A percentile compares a stretch with the other conserved stretches of the same genome.
Conservation (phyloP, 2,113 vertebrate genomes). For the Desmodus rotundus region DNA sequence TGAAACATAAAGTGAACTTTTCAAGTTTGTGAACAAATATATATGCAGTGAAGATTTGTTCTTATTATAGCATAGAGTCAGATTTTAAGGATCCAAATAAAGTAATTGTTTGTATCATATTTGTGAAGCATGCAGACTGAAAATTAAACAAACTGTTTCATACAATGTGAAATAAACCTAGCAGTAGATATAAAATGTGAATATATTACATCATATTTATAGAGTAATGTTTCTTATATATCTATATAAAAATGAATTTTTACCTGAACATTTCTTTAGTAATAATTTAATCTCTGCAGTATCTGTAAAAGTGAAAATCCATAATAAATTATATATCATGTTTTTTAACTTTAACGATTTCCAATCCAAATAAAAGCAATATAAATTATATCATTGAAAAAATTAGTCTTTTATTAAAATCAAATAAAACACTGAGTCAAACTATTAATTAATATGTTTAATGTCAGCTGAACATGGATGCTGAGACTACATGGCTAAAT, state of each 20-base stretch:
- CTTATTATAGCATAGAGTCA: background rate
- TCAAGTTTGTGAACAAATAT: background rate
- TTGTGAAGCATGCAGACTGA: background rate
- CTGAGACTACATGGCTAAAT: background rate
- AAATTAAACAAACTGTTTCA: background rate
- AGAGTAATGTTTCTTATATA: background rate
- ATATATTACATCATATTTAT: background rate
- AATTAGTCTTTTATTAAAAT: background rate
- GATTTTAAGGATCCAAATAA: too few relatives aligned
- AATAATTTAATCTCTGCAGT: conserved; percentile 64
- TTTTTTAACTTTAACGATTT: conserved; percentile 66
- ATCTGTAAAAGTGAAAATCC: conserved; percentile 66
- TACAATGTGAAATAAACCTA: background rate
- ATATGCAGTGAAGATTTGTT: background rate
- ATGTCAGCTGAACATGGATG: background rate
- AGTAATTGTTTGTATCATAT: background rate
- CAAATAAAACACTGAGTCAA: background rate
- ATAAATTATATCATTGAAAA: conserved; percentile 43
- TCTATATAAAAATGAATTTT: conserved; percentile 37
- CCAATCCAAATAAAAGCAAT: conserved; percentile 63
- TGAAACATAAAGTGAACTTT: background rate
- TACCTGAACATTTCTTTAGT: conserved; percentile 49
- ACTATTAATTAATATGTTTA: background rate
- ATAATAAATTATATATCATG: conserved; percentile 54
- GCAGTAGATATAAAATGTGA: background rate